A percentile compares a stretch with the other conserved stretches of the same genome.
These are phyloP conservation scores for Plutella xylostella DNA, from an alignment of 2,888 invertebrate species.

Conservation along the genomic window DNA sequence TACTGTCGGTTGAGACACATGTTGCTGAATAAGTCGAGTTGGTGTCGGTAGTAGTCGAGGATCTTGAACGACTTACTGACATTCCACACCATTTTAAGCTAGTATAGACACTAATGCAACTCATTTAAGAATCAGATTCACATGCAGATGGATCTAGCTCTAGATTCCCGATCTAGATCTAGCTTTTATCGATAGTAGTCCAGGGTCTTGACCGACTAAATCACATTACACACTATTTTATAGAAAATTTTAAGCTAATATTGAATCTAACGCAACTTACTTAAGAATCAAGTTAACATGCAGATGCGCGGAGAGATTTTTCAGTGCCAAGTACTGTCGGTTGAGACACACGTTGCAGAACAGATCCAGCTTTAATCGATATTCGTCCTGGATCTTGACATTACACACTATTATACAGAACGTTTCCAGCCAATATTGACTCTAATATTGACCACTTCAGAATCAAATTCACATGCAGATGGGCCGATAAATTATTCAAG, in stretches of 20 bases:
- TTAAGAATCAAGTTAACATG: constrained; percentile 95
- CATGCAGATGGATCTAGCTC: constrained; percentile 95
- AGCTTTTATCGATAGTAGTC: constrained; percentile 97
- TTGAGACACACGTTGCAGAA: constrained; percentile 99
- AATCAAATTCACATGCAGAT: constrained; percentile 95
- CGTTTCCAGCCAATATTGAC: no score
- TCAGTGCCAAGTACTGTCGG: constrained; percentile 92
- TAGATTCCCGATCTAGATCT: constrained; percentile 98
- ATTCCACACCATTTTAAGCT: no score
- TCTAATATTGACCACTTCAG: no score
- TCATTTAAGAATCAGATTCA: constrained; percentile 95
- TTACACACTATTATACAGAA: no score
- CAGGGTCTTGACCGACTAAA: constrained; percentile 84
- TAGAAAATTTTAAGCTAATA: no score
- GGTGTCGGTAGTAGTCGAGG: constrained; percentile 96
- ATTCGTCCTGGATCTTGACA: no score
- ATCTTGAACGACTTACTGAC: no score
- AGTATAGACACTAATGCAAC: no score
- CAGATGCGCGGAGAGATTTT: constrained; percentile 89
- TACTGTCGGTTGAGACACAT: constrained; percentile 99
- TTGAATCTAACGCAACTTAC: no score
- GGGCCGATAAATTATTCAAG: constrained; percentile 88
- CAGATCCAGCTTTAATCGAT: no score
- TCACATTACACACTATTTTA: no score
- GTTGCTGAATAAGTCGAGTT: constrained; percentile 96